Base-by-base conservation (phyloP, 2,113 vertebrate genomes). In the Acanthochromis polyacanthus region DNA sequence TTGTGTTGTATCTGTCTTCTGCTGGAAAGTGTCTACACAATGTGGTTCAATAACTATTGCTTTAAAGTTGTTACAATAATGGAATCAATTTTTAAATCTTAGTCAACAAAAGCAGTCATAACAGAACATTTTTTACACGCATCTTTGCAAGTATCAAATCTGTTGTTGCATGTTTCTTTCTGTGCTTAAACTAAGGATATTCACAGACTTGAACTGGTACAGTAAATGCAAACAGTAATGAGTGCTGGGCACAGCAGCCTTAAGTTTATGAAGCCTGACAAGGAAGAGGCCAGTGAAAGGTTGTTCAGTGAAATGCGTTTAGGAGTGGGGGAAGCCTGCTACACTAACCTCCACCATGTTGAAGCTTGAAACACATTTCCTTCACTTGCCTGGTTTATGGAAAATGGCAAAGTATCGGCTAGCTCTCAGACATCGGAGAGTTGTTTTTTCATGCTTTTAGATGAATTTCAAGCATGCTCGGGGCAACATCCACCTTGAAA, bases 231-330 rank as follows among this genome's bases (percentile, higher is more conserved):
- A 75, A 52, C 15, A 9, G 57, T 67, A 58, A 38, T 52, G 50
- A 66, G 57, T 59, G 20, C 56, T 43, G 32, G 7, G 28, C 48
- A 65, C 57, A 65, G 22, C 45, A 51, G 75, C 75, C 74, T 68
- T 86, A 81, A 68, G 56, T 88, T 89, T 73, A 88, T 81, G 76
- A 86, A 84, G 66, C 78, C 85, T 86, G 76, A 81, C 60, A 80
- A 86, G 87, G 64, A 93, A 85, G 91, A 85, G 91, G 93, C 93
- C 92, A 79, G 48, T 73, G n/a, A 70, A 65, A 70, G 88, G 90
- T 80, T 48, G 64, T 61, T 56, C n/a, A 78, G 19, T 79, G 36
- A 69, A 61, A 58, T 58, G 58, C 73, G 58, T 40, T 25, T 17
- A 22, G 71, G 67, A 75, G 58, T 65, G 22, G 25, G 65, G 74